Percentiles rank a stretch among this genome's conserved stretches.
phyloP scores from a whole-genome alignment of 2,797 vertebrate genomes.

The Coluber constrictor region DNA sequence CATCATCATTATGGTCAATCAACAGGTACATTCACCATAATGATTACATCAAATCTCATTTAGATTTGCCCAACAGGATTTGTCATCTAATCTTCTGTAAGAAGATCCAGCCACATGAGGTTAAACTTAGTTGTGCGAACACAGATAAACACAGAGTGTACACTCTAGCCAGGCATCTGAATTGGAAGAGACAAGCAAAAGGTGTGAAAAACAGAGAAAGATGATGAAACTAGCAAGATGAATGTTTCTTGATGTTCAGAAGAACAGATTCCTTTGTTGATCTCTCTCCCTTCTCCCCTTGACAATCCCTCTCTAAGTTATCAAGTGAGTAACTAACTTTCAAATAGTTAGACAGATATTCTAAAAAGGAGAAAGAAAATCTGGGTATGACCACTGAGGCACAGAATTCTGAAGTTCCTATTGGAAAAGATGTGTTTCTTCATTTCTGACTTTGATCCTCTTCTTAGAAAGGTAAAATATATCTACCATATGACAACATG shows the following conservation, averaged over 20 bases:
- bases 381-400: neutral
- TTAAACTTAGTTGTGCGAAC: slow-evolving; percentile 27
- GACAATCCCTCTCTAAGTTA: neutral
- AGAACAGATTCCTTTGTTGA: neutral
- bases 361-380: slow-evolving; percentile 16
- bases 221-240: neutral
- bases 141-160: neutral
- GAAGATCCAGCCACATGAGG: slow-evolving; percentile 34
- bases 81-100: slow-evolving; percentile 47
- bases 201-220: neutral
- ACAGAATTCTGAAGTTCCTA: slow-evolving; percentile 6
- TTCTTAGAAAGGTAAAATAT: neutral
- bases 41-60: slow-evolving; percentile 48
- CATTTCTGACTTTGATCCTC: neutral
- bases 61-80: slow-evolving; percentile 40
- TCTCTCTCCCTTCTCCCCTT: slow-evolving; percentile 12
- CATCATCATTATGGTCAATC: slow-evolving; percentile 53
- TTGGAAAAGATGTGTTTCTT: neutral
- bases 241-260: neutral
- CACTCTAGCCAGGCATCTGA: slow-evolving; percentile 3
- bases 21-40: slow-evolving; percentile 27
- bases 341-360: slow-evolving; percentile 10
- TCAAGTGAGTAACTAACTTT: slow-evolving; percentile 19
- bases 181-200: neutral
- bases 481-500: neutral